Percentiles rank a stretch among this genome's conserved stretches.
phyloP scores from a whole-genome alignment of 2,888 invertebrate species.

The Craniophora ligustri region DNA sequence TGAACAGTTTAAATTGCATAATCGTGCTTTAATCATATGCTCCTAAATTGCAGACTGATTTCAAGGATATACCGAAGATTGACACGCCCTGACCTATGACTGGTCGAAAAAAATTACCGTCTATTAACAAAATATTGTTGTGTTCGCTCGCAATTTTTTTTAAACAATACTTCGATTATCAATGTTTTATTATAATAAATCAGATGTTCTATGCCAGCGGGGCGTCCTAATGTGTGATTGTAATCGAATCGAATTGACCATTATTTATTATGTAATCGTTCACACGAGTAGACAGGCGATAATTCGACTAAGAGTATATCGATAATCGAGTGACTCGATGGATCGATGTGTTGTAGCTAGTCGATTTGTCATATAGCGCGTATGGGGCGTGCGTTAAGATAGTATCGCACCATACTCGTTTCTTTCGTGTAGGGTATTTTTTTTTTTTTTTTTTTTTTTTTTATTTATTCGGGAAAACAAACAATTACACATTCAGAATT shows the following conservation, averaged over 20 bases:
- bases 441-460: too few species aligned
- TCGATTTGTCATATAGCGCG: conserved; percentile 70
- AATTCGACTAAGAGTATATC: conserved; percentile 58
- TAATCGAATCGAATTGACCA: conserved; percentile 64
- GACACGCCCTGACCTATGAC: conserved; percentile 54
- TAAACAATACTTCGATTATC: conserved; percentile 51
- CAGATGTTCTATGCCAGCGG: conserved; percentile 56
- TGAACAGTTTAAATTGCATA: conserved; percentile 48
- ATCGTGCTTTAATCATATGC: conserved; percentile 37
- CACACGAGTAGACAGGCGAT: conserved; percentile 51
- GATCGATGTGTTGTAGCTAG: conserved; percentile 60
- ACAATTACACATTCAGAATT: too few species aligned
- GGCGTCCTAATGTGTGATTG: conserved; percentile 60
- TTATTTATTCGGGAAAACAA: too few species aligned
- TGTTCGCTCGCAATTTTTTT: conserved; percentile 47
- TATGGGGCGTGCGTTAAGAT: conserved; percentile 48
- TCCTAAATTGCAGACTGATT: conserved; percentile 38
- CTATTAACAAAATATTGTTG: conserved; percentile 55
- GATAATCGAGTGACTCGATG: conserved; percentile 54
- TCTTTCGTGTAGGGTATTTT: too few species aligned
- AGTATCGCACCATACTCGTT: conserved; percentile 32
- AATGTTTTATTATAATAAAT: conserved; percentile 50
- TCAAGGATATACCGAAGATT: conserved; percentile 51
- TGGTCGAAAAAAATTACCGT: conserved; percentile 42
- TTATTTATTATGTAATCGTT: conserved; percentile 63